These are phyloP conservation scores for Bombus balteatus DNA, from an alignment of 1,140 invertebrate species.

Conservation along the genomic window DNA sequence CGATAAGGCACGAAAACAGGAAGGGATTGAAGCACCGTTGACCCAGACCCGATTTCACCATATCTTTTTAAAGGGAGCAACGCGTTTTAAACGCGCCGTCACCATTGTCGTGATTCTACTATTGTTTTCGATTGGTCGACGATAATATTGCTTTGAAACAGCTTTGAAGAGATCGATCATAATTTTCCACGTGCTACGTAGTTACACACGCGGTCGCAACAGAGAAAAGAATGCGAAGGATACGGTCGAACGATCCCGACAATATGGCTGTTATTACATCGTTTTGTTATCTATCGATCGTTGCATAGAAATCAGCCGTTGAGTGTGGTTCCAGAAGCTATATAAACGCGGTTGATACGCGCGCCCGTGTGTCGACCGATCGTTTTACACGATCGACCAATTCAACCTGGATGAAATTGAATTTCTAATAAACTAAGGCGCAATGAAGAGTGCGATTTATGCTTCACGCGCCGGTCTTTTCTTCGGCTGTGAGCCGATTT, in stretches of 20 bases:
- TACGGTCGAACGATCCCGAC: conserved; percentile 55
- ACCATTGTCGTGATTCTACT: background rate
- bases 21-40: conserved; percentile 46
- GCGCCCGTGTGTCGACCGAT: conserved; percentile 1
- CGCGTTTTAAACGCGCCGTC: background rate
- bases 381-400: conserved; percentile 40
- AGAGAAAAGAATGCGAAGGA: conserved; percentile 54
- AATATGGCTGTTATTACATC: conserved; percentile 61
- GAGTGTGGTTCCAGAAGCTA: conserved; percentile 39
- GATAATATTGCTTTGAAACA: background rate
- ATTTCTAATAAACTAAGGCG: conserved; percentile 52
- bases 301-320: conserved; percentile 19
- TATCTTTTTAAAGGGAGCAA: background rate
- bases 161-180: conserved; percentile 6
- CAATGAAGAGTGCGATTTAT: conserved; percentile 62
- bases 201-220: conserved; percentile 25
- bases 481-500: background rate
- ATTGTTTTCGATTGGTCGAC: background rate
- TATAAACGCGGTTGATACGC: conserved; percentile 37
- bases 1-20: conserved; percentile 59
- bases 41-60: conserved; percentile 50
- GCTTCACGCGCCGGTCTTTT: background rate
- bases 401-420: conserved; percentile 31
- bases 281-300: conserved; percentile 59
- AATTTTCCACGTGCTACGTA: conserved; percentile 38